Evolutionary conservation across 2,888 invertebrate species (phyloP).

Genomic region (Polymixis flavicincta): DNA sequence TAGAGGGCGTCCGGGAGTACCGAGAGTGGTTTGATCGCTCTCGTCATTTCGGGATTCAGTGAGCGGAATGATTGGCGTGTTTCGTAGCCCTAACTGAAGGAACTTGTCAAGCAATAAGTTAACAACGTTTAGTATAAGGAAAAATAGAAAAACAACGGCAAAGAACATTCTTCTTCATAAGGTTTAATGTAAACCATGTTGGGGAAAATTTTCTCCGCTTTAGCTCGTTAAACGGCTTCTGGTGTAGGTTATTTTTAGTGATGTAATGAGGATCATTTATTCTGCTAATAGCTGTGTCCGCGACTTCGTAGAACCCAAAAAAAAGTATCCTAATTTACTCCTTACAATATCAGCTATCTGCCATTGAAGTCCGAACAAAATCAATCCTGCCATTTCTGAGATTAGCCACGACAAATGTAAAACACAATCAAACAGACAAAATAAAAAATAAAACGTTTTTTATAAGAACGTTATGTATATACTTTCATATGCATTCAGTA

Average conservation of each 20-base stretch:
- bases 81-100: constrained; percentile 40
- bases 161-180: constrained; percentile 54
- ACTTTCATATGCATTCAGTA: no score
- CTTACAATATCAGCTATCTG: no score
- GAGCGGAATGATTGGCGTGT: constrained; percentile 32
- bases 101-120: constrained; percentile 49
- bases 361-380: no score
- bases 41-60: constrained; percentile 36
- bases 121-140: constrained; percentile 45
- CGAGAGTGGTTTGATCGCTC: constrained; percentile 48
- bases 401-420: no score
- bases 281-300: background rate
- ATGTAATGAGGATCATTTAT: constrained; percentile 11
- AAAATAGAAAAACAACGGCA: constrained; percentile 47
- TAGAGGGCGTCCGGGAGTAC: constrained; percentile 41
- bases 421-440: no score
- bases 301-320: no score
- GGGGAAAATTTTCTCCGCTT: constrained; percentile 25
- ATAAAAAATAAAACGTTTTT: no score
- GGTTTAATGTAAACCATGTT: constrained; percentile 45
- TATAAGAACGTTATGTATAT: no score
- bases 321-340: no score
- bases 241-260: constrained; percentile 22
- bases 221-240: constrained; percentile 24
- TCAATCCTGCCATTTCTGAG: no score